Conservation (phyloP, 2,113 vertebrate genomes). For the Dasyornis broadbenti region DNA sequence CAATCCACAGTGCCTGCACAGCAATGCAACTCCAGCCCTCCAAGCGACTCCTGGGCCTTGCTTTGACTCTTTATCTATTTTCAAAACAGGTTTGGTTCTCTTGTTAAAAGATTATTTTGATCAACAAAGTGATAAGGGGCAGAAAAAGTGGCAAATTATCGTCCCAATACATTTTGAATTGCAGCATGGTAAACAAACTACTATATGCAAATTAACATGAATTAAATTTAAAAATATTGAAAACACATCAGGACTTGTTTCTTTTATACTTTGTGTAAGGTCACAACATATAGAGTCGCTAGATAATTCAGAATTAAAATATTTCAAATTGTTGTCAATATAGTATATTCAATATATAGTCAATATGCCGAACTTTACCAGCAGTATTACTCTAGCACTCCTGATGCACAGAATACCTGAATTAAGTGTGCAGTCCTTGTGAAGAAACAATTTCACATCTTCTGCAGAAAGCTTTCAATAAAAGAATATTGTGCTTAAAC, state of each 20-base stretch:
- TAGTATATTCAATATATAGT: too few species aligned
- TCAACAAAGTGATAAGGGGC: not conserved
- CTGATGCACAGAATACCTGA: constrained; percentile 12
- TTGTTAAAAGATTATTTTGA: not conserved
- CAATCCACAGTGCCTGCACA: accelerated
- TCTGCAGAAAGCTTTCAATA: constrained; percentile 22
- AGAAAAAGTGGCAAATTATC: not conserved
- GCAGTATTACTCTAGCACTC: not conserved
- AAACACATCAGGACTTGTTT: constrained; percentile 5
- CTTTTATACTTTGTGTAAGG: not conserved
- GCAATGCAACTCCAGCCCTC: not conserved
- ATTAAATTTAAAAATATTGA: not conserved
- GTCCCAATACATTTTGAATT: not conserved
- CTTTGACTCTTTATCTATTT: not conserved
- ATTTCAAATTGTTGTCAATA: not conserved
- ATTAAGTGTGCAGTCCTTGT: not conserved
- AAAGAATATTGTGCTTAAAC: constrained; percentile 38
- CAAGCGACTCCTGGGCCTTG: not conserved
- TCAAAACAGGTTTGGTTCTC: not conserved
- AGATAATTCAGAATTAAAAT: not conserved
- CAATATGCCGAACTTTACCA: not conserved
- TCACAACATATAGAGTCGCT: not conserved
- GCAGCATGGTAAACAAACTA: not conserved
- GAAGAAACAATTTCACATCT: constrained; percentile 3
- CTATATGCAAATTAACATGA: not conserved